Percentiles rank a stretch among this genome's conserved stretches.
phyloP scores from a whole-genome alignment of 2,797 vertebrate species.

The Kryptolebias ocellatus region DNA sequence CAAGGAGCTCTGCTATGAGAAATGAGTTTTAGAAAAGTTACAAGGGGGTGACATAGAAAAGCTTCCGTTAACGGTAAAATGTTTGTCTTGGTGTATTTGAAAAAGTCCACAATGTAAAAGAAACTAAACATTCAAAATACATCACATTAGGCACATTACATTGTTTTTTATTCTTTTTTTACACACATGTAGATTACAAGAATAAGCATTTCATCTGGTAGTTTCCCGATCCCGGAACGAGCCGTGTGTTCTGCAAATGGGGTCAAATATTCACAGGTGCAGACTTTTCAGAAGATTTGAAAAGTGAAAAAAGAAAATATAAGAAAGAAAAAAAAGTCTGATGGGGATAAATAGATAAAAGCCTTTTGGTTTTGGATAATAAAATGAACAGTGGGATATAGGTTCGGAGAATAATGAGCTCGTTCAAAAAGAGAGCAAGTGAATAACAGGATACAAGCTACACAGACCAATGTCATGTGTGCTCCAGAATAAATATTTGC shows the following conservation, averaged over 20 bases:
- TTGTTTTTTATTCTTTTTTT: neutral
- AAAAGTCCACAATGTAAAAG: too few species aligned
- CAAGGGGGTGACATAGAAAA: too few species aligned
- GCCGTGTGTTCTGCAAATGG: neutral
- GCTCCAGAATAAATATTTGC: conserved; percentile 54
- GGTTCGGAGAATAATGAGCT: conserved; percentile 54
- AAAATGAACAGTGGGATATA: conserved; percentile 10
- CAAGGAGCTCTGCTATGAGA: too few species aligned
- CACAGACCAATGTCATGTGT: conserved; percentile 59
- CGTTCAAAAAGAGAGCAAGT: conserved; percentile 56
- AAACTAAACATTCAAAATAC: too few species aligned
- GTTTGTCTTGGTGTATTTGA: too few species aligned
- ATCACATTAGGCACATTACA: too few species aligned
- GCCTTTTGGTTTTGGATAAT: conserved; percentile 21
- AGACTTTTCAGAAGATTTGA: conserved; percentile 21
- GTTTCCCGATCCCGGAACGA: neutral
- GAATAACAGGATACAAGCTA: conserved; percentile 57
- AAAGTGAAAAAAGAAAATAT: neutral
- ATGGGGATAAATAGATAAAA: conserved; percentile 33
- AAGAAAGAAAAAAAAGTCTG: neutral
- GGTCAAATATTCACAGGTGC: conserved; percentile 13
- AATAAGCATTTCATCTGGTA: neutral
- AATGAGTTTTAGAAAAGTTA: too few species aligned
- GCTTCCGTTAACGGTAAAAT: too few species aligned
- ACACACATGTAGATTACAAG: neutral